Conservation (phyloP, 2,797 vertebrate species). For the Spinibarbus caldwelli region DNA sequence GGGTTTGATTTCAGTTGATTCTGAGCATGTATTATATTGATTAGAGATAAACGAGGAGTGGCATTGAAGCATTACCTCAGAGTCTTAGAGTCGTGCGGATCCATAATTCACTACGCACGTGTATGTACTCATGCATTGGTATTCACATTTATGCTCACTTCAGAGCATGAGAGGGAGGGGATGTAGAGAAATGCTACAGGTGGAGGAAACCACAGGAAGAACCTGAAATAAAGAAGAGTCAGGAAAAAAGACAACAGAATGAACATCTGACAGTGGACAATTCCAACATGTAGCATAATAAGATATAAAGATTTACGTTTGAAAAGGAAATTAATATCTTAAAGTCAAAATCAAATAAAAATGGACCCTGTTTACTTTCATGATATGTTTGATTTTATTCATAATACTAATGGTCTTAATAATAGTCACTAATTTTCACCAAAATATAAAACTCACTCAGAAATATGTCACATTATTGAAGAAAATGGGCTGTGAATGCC, state of each 20-base stretch:
- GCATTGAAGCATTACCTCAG: constrained; percentile 48
- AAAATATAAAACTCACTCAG: not conserved
- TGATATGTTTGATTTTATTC: not conserved
- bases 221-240: constrained; percentile 12
- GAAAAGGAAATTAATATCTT: not conserved
- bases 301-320: not conserved
- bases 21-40: constrained; percentile 49
- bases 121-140: constrained; percentile 44
- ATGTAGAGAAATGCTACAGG: constrained; percentile 8
- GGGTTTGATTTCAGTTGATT: constrained; percentile 28
- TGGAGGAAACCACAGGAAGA: constrained; percentile 13
- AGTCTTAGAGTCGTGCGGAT: constrained; percentile 45
- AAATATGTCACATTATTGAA: not conserved
- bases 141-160: constrained; percentile 42
- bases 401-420: not conserved
- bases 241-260: not conserved
- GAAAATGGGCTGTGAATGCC: not conserved
- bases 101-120: constrained; percentile 48
- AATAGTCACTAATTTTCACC: not conserved
- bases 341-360: not conserved
- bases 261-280: not conserved
- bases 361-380: not conserved
- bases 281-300: not conserved
- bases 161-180: not conserved
- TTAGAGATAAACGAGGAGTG: constrained; percentile 52